phyloP scores from a whole-genome alignment of 2,888 invertebrate genomes.

The Gymnocheta viridis region DNA sequence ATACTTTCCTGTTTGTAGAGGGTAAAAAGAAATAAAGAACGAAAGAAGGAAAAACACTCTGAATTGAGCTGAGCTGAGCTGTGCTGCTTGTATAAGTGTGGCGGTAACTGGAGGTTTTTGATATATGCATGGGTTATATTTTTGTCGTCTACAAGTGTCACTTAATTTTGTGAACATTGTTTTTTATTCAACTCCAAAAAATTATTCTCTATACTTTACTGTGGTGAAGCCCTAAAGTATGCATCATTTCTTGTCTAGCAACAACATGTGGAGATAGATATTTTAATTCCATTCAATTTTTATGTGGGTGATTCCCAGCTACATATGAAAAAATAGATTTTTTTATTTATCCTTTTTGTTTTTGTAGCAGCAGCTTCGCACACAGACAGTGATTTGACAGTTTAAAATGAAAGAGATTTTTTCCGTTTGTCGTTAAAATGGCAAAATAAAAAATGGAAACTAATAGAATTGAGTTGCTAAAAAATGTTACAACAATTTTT shows the following conservation, averaged over 20 bases:
- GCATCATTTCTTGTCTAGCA: slow-evolving; percentile 64
- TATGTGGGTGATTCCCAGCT: slow-evolving; percentile 54
- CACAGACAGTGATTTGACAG: slow-evolving; percentile 70
- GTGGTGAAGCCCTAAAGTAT: slow-evolving; percentile 69
- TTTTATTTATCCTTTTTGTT: slow-evolving; percentile 37
- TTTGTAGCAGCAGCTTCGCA: slow-evolving; percentile 47
- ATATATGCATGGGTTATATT: slow-evolving; percentile 68
- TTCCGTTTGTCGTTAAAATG: slow-evolving; percentile 43
- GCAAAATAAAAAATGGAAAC: slow-evolving; percentile 7
- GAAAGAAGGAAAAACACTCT: background rate
- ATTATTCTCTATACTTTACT: slow-evolving; percentile 38
- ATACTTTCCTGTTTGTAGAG: slow-evolving; percentile 60
- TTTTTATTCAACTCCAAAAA: slow-evolving; percentile 24
- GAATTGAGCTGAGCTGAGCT: background rate
- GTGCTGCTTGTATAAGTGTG: slow-evolving; percentile 25
- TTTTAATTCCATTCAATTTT: slow-evolving; percentile 70
- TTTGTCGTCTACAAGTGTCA: slow-evolving; percentile 71
- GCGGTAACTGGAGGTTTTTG: slow-evolving; percentile 36
- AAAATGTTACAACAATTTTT: slow-evolving; percentile 33
- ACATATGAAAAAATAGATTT: slow-evolving; percentile 28
- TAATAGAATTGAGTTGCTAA: slow-evolving; percentile 25
- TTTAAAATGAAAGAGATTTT: slow-evolving; percentile 64
- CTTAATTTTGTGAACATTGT: slow-evolving; percentile 69
- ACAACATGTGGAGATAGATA: slow-evolving; percentile 69
- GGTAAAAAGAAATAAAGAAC: background rate